Evolutionary conservation across 2,888 invertebrate genomes (phyloP), one percentile per base, ranked within the genome.

Genomic region (Liodrosophila aerea): DNA sequence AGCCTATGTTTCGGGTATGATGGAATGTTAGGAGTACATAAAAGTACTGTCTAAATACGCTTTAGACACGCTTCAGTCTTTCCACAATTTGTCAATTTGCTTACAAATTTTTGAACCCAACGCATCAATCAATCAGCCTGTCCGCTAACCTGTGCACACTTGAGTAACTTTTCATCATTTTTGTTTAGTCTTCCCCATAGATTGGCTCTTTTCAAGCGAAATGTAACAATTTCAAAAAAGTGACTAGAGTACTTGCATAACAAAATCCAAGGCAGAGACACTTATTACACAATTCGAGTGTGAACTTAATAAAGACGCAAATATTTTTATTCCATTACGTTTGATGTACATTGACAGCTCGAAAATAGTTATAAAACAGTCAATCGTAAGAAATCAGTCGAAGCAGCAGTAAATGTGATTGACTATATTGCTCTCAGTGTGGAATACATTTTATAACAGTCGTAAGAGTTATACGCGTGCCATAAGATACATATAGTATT

Each of bases 281-380:
- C 29, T 76, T 73, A 69, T 64, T 66, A 40, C 56, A 47, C 51
- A 64, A 73, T 45, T 52, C 22, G 49, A 61, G 61, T 64, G 76
- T 56, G 54, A 59, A 54, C 60, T 54, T 37, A 65, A 66, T 72
- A 49, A 58, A 66, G 45, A 50, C 67, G 72, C 63, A 77, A 81
- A 75, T 80, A 72, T 76, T 74, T 65, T 62, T 41, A 53, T 64
- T 64, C 72, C 56, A 52, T 65, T 72, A 60, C 61, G 60, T 45
- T 45, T 7, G 44, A n/a, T n/a, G 22, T 22, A 37, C 57, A 46
- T 61, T 43, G 59, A 43, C 57, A 59, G 56, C 53, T 54, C 45
- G 45, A 54, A 29, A 47, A 61, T 45, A 47, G 54, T 60, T 5
- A 11, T 34, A 16, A 30, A 61, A 46, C 22, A 41, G 15, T 46